Percentiles rank a stretch among this genome's conserved stretches.
These are phyloP conservation scores for Tupaia tana DNA, from an alignment of 2,113 vertebrate genomes.

Conservation along the genomic window DNA sequence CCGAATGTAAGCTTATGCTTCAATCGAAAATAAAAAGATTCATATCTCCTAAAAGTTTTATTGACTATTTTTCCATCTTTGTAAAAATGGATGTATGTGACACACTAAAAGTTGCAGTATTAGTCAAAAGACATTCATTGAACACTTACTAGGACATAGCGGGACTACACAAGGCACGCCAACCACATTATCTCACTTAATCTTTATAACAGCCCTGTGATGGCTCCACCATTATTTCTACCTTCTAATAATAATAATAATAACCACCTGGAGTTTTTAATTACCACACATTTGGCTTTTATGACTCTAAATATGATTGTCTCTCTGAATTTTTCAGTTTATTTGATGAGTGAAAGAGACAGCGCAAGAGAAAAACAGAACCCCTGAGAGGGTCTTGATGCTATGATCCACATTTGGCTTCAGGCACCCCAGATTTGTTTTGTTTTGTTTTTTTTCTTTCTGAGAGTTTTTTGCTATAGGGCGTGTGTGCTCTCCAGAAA, in stretches of 20 bases:
- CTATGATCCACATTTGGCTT: too few species aligned
- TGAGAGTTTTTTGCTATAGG: too few species aligned
- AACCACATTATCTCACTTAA: background rate
- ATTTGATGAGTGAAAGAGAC: too few species aligned
- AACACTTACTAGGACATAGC: background rate
- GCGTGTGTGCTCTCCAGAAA: too few species aligned
- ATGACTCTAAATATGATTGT: background rate
- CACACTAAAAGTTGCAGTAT: background rate
- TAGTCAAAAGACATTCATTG: background rate
- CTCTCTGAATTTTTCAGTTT: too few species aligned
- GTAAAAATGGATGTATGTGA: background rate
- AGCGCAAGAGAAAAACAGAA: too few species aligned
- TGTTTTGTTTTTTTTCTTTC: too few species aligned
- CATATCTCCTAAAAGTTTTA: background rate
- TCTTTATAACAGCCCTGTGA: background rate
- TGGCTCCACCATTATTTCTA: background rate
- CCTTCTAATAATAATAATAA: background rate
- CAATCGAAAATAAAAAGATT: background rate
- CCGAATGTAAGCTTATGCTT: background rate
- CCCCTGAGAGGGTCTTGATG: too few species aligned
- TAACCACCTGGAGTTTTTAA: background rate
- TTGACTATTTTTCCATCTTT: slow-evolving; percentile 6
- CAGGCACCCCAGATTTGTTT: too few species aligned
- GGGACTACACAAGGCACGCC: background rate
- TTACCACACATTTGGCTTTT: background rate